Evolutionary conservation across 92 coral and sea anemone species (phyloP).

Genomic region (Phymanthus crucifer): DNA sequence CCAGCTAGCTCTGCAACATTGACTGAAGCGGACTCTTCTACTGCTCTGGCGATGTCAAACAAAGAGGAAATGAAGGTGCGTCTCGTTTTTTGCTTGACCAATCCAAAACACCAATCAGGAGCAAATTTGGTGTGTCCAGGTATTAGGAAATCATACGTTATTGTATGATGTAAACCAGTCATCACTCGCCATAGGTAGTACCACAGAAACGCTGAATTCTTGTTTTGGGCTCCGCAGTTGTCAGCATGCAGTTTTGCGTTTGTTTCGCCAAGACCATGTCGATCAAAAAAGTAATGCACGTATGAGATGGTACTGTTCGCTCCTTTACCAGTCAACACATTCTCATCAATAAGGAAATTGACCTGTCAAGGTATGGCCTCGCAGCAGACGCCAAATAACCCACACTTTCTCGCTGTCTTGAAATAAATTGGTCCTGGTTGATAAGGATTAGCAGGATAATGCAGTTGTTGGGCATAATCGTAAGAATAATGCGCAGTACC

Average conservation of each 20-base stretch:
- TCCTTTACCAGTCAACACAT: slow-evolving; percentile 47
- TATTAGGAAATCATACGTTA: slow-evolving; percentile 48
- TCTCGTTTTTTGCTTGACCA: slow-evolving; percentile 39
- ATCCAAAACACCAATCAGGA: slow-evolving; percentile 54
- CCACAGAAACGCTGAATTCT: slow-evolving; percentile 60
- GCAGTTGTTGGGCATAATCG: slow-evolving; percentile 62
- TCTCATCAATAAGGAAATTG: slow-evolving; percentile 57
- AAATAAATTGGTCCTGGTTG: slow-evolving; percentile 76
- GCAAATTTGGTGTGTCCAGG: slow-evolving; percentile 64
- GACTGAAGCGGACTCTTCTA: slow-evolving; percentile 50
- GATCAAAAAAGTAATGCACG: slow-evolving; percentile 42
- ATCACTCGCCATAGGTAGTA: slow-evolving; percentile 52
- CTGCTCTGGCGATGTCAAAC: slow-evolving; percentile 37
- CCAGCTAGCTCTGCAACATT: slow-evolving; percentile 47
- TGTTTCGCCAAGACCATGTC: slow-evolving; percentile 48
- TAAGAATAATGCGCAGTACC: slow-evolving; percentile 56
- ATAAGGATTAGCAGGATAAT: slow-evolving; percentile 63
- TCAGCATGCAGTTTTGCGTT: slow-evolving; percentile 50
- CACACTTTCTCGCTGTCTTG: slow-evolving; percentile 56
- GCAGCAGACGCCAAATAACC: slow-evolving; percentile 52
- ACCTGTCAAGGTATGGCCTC: slow-evolving; percentile 58
- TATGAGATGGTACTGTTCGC: slow-evolving; percentile 54
- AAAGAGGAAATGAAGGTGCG: slow-evolving; percentile 39
- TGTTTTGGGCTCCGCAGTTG: slow-evolving; percentile 54
- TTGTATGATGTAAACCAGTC: slow-evolving; percentile 23